Conservation (phyloP, 2,888 invertebrate genomes). For the Perizoma affinitatum region DNA sequence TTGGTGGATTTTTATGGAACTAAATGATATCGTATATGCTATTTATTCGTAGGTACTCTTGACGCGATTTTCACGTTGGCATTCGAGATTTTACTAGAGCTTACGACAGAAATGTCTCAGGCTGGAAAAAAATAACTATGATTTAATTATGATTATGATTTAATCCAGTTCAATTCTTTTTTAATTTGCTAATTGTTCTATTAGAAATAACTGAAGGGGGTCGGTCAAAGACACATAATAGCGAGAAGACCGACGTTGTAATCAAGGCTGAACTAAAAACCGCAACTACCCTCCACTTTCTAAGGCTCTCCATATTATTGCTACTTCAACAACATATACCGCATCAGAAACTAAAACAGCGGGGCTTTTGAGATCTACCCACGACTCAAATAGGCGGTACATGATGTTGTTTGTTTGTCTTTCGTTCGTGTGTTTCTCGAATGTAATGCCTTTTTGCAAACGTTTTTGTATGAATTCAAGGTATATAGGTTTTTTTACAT, state of each 20-base stretch:
- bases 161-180: too few species aligned
- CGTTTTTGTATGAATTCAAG: too few species aligned
- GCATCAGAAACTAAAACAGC: conserved; percentile 16
- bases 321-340: conserved; percentile 41
- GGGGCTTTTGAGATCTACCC: conserved; percentile 4
- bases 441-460: too few species aligned
- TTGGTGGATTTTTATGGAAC: too few species aligned
- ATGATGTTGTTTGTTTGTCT: neutral
- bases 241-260: conserved; percentile 51
- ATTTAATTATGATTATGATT: too few species aligned
- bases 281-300: conserved; percentile 43
- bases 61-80: too few species aligned
- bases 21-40: too few species aligned
- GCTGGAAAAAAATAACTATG: neutral
- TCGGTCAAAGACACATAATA: conserved; percentile 45
- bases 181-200: conserved; percentile 41
- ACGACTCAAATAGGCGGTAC: neutral
- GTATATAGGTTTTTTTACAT: too few species aligned
- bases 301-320: conserved; percentile 26
- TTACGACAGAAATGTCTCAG: neutral
- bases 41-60: too few species aligned
- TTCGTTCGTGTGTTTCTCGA: too few species aligned
- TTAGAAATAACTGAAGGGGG: conserved; percentile 38
- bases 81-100: neutral
- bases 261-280: conserved; percentile 52